These are phyloP conservation scores for Ramphastos sulfuratus DNA, from an alignment of 2,113 vertebrate genomes.

Conservation along the genomic window DNA sequence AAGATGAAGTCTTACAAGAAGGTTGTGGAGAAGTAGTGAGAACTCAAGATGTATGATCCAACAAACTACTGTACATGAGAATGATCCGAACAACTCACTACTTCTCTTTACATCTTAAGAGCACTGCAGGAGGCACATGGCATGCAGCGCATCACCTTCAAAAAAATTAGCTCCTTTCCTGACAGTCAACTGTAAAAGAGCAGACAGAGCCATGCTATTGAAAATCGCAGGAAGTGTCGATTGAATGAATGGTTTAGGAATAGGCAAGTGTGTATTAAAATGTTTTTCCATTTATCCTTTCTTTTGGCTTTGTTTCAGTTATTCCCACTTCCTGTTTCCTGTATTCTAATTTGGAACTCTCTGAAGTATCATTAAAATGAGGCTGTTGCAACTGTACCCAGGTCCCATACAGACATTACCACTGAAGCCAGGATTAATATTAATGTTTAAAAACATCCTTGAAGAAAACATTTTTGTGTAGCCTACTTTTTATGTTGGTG, in stretches of 20 bases:
- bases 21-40: neutral
- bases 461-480: neutral
- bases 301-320: conserved; percentile 22
- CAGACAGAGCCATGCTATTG: neutral
- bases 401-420: neutral
- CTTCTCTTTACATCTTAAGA: neutral
- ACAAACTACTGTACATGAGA: neutral
- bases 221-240: conserved; percentile 17
- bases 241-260: conserved; percentile 30
- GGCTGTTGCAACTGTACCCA: neutral
- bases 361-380: conserved; percentile 19
- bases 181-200: neutral
- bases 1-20: neutral
- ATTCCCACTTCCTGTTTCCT: conserved; percentile 40
- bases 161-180: neutral
- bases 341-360: conserved; percentile 37
- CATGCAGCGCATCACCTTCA: neutral
- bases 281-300: conserved; percentile 30
- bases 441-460: neutral
- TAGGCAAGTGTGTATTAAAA: neutral
- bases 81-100: neutral
- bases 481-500: neutral
- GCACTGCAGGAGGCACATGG: neutral
- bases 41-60: neutral
- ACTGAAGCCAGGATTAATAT: neutral